These are phyloP conservation scores for Zaprionus davidi DNA, from an alignment of 1,140 invertebrate species.

Conservation along the genomic window DNA sequence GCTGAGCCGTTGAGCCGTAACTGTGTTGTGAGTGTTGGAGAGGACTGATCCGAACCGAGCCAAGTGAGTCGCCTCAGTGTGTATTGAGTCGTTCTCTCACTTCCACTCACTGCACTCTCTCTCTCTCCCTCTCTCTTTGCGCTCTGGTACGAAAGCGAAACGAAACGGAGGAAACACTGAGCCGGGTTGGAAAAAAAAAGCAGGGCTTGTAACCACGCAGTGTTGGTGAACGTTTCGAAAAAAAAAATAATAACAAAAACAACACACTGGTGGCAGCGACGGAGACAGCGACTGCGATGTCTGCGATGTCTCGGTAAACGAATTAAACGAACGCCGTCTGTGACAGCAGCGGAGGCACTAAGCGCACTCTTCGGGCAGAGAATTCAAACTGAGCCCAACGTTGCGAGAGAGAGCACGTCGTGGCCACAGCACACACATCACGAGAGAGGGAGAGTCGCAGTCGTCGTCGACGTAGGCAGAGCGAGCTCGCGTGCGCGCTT, in stretches of 20 bases:
- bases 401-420: slow-evolving; percentile 4
- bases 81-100: slow-evolving; percentile 27
- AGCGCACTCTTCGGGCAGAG: slow-evolving; percentile 81
- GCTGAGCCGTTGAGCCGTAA: slow-evolving; percentile 22
- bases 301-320: slow-evolving; percentile 5
- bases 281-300: slow-evolving; percentile 1
- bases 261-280: slow-evolving; percentile 6
- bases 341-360: slow-evolving; percentile 72
- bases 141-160: slow-evolving; percentile 4
- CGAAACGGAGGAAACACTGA: neutral
- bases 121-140: neutral
- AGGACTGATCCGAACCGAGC: slow-evolving; percentile 30
- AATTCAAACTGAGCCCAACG: slow-evolving; percentile 72
- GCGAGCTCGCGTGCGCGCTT: slow-evolving; percentile 10
- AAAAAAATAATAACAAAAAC: slow-evolving; percentile 27
- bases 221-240: neutral
- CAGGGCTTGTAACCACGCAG: slow-evolving; percentile 4
- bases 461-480: neutral
- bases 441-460: slow-evolving; percentile 6
- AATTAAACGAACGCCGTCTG: slow-evolving; percentile 66
- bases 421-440: neutral
- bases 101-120: neutral
- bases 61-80: slow-evolving; percentile 36
- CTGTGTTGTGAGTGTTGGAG: slow-evolving; percentile 10
- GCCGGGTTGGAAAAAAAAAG: neutral